Evolutionary conservation across 2,797 vertebrate species (phyloP), one percentile per base, ranked within the genome.

Genomic region (Hylomyscus alleni): DNA sequence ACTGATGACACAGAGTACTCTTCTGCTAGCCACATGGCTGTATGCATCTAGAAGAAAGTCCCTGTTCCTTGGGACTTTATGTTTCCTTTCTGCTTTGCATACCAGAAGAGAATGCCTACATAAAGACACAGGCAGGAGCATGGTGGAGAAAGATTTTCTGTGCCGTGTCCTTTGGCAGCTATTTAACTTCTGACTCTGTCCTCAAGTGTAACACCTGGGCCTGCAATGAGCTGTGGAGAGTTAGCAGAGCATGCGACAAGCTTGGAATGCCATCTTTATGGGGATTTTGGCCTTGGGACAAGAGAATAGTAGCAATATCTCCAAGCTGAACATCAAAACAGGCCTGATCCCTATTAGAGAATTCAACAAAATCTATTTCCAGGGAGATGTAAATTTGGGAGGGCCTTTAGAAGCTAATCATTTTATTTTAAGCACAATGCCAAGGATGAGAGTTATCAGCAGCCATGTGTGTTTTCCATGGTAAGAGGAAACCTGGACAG

Each of bases 201-300:
- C 69, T 78, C 84, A 76, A 96, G 85, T 94, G 97, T 72, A 95
- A 90, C 92, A 76, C 92, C 80, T 4, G 87, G 86, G 94, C 94
- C 88, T 88, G 83, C 8, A 56, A 97, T 6, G 93, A 94, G 91
- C 96, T 96, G 77, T 10, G 90, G 96, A 97, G 97, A 94, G 76
- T 95, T 60, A 97, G 95, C 44, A 10, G 96, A 54, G 93, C 82
- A 88, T 95, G 89, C 97, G 98, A 98, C 97, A 98, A 98, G 95
- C 93, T 95, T 58, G 95, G 89, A 80, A 94, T 94, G 94, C 95
- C 17, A 92, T 77, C 98, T 97, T 97, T 98, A 97, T 96, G 97
- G 93, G 95, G 92, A 95, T 97, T 96, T 94, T 97, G 97, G 98
- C 97, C 98, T 97, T 58, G 31, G 96, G 98, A 98, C 91, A 96